These are phyloP conservation scores for Thysanoteuthis rhombus DNA, from an alignment of 2,888 invertebrate genomes.

Conservation along the genomic window DNA sequence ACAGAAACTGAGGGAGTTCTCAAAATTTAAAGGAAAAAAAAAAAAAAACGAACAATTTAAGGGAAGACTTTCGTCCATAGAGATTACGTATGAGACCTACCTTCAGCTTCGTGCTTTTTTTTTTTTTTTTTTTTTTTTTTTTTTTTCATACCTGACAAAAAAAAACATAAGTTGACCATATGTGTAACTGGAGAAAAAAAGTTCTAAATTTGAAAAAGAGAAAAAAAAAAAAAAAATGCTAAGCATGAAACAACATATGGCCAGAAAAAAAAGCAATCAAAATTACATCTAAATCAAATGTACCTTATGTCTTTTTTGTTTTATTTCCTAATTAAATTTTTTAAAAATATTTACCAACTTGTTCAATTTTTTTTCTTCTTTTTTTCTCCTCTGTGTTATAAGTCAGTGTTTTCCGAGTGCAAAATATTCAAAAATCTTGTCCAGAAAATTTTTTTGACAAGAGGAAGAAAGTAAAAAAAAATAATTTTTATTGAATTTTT, in stretches of 20 bases:
- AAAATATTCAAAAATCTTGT: no score
- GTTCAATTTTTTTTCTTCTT: neutral
- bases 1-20: neutral
- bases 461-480: no score
- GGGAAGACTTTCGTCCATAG: neutral
- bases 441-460: no score
- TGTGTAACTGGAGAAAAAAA: neutral
- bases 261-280: neutral
- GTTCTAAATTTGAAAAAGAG: neutral
- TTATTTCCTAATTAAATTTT: slow-evolving; percentile 12
- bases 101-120: neutral
- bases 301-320: slow-evolving; percentile 1
- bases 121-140: neutral
- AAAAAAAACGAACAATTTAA: neutral
- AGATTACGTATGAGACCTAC: neutral
- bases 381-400: no score
- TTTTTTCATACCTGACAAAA: neutral
- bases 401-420: no score
- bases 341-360: neutral
- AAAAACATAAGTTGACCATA: neutral
- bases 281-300: neutral
- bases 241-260: neutral
- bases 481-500: no score
- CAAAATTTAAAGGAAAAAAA: neutral
- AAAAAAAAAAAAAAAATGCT: no score